Conservation (phyloP, 2,113 vertebrate species). For the Anhinga anhinga region DNA sequence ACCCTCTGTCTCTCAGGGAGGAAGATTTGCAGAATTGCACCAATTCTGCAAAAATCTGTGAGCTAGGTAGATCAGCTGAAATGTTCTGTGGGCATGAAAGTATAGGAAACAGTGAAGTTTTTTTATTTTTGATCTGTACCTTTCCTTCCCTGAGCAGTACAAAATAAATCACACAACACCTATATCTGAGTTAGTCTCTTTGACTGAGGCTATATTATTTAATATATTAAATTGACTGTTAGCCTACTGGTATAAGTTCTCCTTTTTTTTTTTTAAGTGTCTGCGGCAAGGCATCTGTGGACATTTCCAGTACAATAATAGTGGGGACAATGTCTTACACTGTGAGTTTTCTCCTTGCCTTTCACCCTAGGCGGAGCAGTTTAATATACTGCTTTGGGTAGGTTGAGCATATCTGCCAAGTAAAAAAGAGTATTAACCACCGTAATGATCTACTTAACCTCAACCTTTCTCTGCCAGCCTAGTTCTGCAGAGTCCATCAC, state of each 20-base stretch:
- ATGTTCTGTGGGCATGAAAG: neutral
- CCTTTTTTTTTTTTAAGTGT: neutral
- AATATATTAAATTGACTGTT: neutral
- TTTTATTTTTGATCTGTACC: neutral
- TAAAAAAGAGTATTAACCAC: neutral
- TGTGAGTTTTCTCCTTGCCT: neutral
- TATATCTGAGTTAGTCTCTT: neutral
- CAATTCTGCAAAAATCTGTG: neutral
- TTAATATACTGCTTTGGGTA: neutral
- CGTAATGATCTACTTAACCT: neutral
- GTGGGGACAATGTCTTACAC: neutral
- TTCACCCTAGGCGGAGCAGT: neutral
- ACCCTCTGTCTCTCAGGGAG: neutral
- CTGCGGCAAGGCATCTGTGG: neutral
- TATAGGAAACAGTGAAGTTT: neutral
- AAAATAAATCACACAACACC: neutral
- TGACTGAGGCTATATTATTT: neutral
- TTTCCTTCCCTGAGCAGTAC: neutral
- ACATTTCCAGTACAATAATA: neutral
- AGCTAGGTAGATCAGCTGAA: neutral
- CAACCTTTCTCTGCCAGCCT: neutral
- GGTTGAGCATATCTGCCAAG: neutral
- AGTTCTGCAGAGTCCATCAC: neutral
- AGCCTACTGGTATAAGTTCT: neutral
- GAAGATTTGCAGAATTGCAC: neutral